Evolutionary conservation across 2,888 invertebrate genomes (phyloP), one percentile per base, ranked within the genome.

Genomic region (Syrphus vitripennis): DNA sequence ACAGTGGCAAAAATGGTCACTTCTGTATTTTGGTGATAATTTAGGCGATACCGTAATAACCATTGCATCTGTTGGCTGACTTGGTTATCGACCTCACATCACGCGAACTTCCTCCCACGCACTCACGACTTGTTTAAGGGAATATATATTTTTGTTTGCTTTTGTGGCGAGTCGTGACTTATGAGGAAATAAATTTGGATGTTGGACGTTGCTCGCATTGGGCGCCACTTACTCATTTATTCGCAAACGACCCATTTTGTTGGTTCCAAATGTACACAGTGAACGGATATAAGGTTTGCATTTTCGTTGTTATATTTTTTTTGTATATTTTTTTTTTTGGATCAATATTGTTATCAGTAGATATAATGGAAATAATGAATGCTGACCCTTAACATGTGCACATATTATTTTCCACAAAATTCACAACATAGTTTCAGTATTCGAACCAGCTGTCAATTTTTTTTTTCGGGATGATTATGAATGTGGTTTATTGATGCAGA

Each of bases 1-100:
- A 75, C 70, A 55, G 65, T 50, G 61, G 83, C 83, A 83, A 74
- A 59, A 83, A 75, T 74, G 63, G 70, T 50, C 42, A 70, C 83
- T 79, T 80, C 83, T 83, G 79, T 65, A 80, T 75, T 79, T 75
- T 70, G 79, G 79, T 70, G 83, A 83, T 83, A 83, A 83, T 83
- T 83, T 83, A 83, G 53, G 70, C 63, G 75, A 80, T 70, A 83
- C 79, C 63, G 45, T 65, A 65, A 65, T 63, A 75, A 63, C 79
- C 75, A 80, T 75, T 65, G 65, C 83, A 79, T 83, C 83, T 80
- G 24, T 3, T 24, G 75, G 48, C 55, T 42, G 65, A 83, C 78
- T 83, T 69, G 69, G 74, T 70, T 65, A 75, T 79, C 69, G 48
- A 57, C 53, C 37, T 37, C 24, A 65, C 19, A 45, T 59, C 53